Evolutionary conservation across 2,888 invertebrate species (phyloP).

Genomic region (Scaptomyza cyrtandrae): DNA sequence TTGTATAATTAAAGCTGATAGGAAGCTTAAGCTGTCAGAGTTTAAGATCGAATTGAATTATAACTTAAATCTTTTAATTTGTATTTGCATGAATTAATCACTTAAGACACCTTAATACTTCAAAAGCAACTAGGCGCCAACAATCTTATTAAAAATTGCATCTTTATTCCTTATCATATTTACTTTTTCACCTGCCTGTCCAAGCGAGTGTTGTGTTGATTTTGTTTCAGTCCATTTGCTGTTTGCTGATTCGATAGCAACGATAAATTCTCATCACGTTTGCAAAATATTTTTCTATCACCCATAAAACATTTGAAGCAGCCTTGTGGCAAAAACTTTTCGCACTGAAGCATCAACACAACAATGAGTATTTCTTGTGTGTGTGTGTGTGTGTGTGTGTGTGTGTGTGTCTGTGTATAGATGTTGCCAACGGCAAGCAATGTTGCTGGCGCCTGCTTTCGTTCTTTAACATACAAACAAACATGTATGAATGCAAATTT

Average conservation of each 20-base stretch:
- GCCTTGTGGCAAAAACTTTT: constrained; percentile 61
- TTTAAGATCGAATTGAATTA: too few species aligned
- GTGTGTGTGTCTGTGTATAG: constrained; percentile 10
- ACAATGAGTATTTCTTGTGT: constrained; percentile 37
- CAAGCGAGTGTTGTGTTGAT: constrained; percentile 34
- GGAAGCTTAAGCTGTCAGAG: too few species aligned
- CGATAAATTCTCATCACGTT: constrained; percentile 83
- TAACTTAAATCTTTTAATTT: not conserved
- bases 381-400: constrained; percentile 23
- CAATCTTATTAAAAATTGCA: constrained; percentile 44
- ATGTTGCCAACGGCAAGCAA: not conserved
- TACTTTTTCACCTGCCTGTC: constrained; percentile 25
- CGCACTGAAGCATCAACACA: constrained; percentile 23
- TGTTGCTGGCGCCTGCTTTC: constrained; percentile 28
- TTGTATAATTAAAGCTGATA: too few species aligned
- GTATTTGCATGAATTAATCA: not conserved
- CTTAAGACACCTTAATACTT: not conserved
- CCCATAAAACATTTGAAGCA: constrained; percentile 73
- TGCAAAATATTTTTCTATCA: constrained; percentile 83
- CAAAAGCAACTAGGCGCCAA: constrained; percentile 5
- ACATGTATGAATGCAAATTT: constrained; percentile 63
- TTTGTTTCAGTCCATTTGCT: constrained; percentile 56
- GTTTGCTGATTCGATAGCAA: constrained; percentile 53
- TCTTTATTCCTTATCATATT: constrained; percentile 20
- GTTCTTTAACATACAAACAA: constrained; percentile 43